Percentiles rank a stretch among this genome's conserved stretches.
Conservation (phyloP, 23 tunicate species). For the Styela clava region DNA sequence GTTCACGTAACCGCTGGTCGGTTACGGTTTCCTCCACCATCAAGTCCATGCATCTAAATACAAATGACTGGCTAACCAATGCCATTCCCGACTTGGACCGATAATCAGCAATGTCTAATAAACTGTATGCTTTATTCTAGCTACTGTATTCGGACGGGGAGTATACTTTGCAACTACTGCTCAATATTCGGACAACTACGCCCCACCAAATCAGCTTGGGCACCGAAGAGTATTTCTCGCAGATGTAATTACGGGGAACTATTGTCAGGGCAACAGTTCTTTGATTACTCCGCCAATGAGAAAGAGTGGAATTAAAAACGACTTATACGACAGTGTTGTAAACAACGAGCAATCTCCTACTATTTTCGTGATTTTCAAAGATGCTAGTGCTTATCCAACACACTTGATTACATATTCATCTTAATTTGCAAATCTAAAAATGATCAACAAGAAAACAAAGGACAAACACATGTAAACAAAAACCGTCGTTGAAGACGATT, state of each 20-base stretch:
- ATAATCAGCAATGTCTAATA: too few relatives aligned
- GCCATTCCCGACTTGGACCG: too few relatives aligned
- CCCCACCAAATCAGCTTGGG: neutral
- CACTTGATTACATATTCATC: conserved; percentile 33
- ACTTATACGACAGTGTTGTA: conserved; percentile 46
- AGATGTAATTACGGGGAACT: conserved; percentile 64
- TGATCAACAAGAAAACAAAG: too few relatives aligned
- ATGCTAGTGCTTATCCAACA: conserved; percentile 54
- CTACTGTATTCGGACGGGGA: conserved; percentile 32
- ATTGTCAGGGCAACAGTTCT: conserved; percentile 34
- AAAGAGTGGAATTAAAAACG: conserved; percentile 5
- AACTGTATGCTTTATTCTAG: too few relatives aligned
- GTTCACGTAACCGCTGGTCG: too few relatives aligned
- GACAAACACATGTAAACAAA: too few relatives aligned
- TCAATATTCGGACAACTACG: conserved; percentile 41
- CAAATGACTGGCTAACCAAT: too few relatives aligned
- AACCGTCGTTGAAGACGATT: too few relatives aligned
- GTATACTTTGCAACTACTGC: conserved; percentile 60
- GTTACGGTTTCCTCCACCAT: too few relatives aligned
- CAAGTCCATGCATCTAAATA: too few relatives aligned
- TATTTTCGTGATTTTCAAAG: conserved; percentile 57
- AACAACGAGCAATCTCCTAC: conserved; percentile 9
- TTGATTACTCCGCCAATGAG: conserved; percentile 13
- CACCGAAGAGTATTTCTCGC: conserved; percentile 48
- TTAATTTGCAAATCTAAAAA: too few relatives aligned